These are phyloP conservation scores for Austrolebias charrua DNA, from an alignment of 2,797 vertebrate genomes.

Conservation along the genomic window DNA sequence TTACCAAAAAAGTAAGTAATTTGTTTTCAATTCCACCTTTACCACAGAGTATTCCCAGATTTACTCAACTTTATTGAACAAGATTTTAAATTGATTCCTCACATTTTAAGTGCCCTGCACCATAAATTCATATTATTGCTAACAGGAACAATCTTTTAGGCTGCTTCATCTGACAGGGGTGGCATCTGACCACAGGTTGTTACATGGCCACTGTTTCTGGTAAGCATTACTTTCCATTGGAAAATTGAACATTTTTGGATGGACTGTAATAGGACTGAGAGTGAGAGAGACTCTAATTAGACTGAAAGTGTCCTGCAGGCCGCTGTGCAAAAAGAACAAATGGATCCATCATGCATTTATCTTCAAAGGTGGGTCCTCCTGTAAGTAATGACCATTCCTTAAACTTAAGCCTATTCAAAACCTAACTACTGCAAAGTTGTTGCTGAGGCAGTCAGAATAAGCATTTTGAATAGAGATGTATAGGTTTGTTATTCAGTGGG, in stretches of 20 bases:
- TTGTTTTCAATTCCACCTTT: neutral
- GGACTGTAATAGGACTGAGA: neutral
- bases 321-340: neutral
- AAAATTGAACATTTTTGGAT: neutral
- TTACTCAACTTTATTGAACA: neutral
- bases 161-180: neutral
- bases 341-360: neutral
- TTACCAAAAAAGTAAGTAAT: no score
- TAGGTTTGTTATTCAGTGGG: no score
- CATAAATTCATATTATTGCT: neutral
- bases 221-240: neutral
- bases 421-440: no score
- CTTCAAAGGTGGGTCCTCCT: no score
- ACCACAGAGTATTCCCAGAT: neutral
- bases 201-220: neutral
- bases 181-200: neutral
- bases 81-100: neutral
- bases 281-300: neutral
- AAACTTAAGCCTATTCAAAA: no score
- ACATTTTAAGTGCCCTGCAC: neutral
- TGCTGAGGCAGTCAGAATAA: no score
- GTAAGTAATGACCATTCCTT: no score
- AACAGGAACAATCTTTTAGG: neutral
- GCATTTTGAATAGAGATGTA: no score
- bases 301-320: neutral